These are phyloP conservation scores for Carpatolechia fugitivella DNA, from an alignment of 2,888 invertebrate genomes.

Conservation along the genomic window DNA sequence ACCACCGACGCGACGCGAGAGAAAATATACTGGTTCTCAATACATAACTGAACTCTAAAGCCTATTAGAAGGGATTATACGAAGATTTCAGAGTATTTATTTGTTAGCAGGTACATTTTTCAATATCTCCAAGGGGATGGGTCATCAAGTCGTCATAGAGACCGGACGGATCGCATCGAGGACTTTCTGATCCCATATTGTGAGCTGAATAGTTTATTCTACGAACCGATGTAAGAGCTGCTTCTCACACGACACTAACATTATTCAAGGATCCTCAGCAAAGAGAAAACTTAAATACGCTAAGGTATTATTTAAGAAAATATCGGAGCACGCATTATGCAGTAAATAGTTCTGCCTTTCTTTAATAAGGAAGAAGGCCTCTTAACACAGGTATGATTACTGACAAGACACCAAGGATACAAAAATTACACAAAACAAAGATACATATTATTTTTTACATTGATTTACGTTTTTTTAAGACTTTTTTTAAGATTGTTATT, in stretches of 20 bases:
- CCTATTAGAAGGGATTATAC: slow-evolving; percentile 36
- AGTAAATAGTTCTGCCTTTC: too few species aligned
- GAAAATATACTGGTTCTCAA: too few species aligned
- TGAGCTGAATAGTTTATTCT: slow-evolving; percentile 67
- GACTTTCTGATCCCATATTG: slow-evolving; percentile 66
- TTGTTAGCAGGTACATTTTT: slow-evolving; percentile 26
- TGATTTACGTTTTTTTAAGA: too few species aligned
- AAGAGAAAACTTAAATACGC: not conserved
- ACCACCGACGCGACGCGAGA: too few species aligned
- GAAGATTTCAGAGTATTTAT: slow-evolving; percentile 31
- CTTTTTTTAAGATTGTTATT: too few species aligned
- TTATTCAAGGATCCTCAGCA: slow-evolving; percentile 31
- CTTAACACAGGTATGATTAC: too few species aligned
- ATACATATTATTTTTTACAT: too few species aligned
- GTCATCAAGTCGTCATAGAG: slow-evolving; percentile 65
- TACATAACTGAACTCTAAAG: slow-evolving; percentile 19
- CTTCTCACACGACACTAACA: slow-evolving; percentile 48
- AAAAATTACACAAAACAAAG: too few species aligned
- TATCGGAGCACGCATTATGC: not conserved
- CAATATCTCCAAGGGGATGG: slow-evolving; percentile 42
- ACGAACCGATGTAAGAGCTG: slow-evolving; percentile 46
- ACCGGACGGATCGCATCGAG: slow-evolving; percentile 64
- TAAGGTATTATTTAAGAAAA: not conserved
- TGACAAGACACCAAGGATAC: too few species aligned
- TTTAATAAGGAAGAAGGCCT: too few species aligned